Evolutionary conservation across 2,797 vertebrate species (phyloP).

Genomic region (Carapus acus): DNA sequence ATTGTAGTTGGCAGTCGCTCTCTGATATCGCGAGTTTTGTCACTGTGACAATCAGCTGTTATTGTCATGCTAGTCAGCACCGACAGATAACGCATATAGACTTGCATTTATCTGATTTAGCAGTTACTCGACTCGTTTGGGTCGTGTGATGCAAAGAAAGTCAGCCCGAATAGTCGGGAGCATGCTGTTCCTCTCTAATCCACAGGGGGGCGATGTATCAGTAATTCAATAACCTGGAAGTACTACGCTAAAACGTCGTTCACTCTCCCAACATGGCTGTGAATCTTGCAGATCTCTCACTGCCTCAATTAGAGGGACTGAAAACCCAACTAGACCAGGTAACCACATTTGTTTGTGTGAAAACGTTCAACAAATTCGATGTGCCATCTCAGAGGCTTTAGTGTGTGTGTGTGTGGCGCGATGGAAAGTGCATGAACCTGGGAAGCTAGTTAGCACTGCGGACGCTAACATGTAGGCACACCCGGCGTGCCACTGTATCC

Average conservation of each 20-base stretch:
- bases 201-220: not conserved
- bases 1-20: no score
- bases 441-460: slow-evolving; percentile 7
- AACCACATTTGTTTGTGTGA: rapidly evolving
- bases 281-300: slow-evolving; percentile 82
- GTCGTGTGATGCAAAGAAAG: no score
- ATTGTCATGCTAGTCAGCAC: no score
- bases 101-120: no score
- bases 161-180: no score
- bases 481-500: not conserved
- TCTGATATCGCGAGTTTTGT: no score
- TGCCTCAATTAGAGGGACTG: slow-evolving; percentile 86
- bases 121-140: no score
- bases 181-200: not conserved
- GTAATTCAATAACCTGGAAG: slow-evolving; percentile 21
- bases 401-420: not conserved
- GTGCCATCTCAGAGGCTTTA: rapidly evolving
- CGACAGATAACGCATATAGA: no score
- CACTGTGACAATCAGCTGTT: no score
- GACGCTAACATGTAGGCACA: slow-evolving; percentile 19
- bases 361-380: rapidly evolving
- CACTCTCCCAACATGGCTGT: slow-evolving; percentile 75
- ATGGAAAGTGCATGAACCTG: no score
- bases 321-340: slow-evolving; percentile 92
- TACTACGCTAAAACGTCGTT: not conserved